Conservation (phyloP, 2,888 invertebrate genomes). For the Salticus scenicus region DNA sequence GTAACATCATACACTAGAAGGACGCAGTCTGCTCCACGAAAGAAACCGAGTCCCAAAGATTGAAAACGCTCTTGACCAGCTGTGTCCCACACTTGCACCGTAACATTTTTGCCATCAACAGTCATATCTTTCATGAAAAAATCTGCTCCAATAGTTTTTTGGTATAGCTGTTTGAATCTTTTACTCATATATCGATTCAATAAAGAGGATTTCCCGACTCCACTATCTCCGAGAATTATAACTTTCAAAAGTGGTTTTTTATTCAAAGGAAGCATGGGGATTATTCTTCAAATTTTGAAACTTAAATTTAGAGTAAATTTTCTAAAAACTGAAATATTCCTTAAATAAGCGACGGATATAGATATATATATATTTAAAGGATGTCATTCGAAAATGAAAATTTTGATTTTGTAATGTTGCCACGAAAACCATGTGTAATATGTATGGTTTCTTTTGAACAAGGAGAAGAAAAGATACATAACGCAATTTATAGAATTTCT, state of each 20-base stretch:
- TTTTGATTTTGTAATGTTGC: no score
- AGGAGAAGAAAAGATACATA: no score
- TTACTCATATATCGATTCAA: slow-evolving; percentile 39
- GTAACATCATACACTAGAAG: slow-evolving; percentile 54
- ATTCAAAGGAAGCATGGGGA: no score
- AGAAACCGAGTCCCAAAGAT: slow-evolving; percentile 47
- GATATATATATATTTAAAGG: no score
- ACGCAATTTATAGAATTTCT: no score
- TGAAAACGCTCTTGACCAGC: slow-evolving; percentile 59
- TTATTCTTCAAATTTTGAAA: no score
- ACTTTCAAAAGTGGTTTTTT: slow-evolving; percentile 48
- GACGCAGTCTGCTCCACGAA: slow-evolving; percentile 57
- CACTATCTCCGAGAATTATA: slow-evolving; percentile 41
- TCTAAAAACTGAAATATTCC: no score
- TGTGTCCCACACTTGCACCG: slow-evolving; percentile 55
- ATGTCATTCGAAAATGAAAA: no score
- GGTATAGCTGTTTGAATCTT: slow-evolving; percentile 29
- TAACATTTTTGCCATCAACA: slow-evolving; percentile 21
- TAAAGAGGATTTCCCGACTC: slow-evolving; percentile 57
- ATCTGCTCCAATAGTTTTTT: slow-evolving; percentile 56
- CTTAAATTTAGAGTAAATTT: no score
- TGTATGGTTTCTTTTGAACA: no score
- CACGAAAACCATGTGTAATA: no score
- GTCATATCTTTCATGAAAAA: slow-evolving; percentile 37
- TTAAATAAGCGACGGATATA: no score